phyloP scores from a whole-genome alignment of 1,140 invertebrate species.

The Bombus ignitus region DNA sequence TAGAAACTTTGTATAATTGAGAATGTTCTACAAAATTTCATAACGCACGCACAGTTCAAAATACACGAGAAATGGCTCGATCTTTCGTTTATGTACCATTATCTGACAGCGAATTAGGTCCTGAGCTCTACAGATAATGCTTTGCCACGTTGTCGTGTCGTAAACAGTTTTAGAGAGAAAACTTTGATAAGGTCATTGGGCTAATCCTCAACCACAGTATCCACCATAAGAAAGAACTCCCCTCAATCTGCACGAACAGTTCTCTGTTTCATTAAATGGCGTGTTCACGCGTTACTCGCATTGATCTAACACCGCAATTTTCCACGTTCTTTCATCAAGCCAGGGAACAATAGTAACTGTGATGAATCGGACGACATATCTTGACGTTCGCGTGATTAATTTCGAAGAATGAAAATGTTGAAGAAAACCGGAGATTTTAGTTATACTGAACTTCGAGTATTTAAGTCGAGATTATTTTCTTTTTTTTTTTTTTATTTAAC shows the following conservation, averaged over 20 bases:
- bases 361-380: too few relatives aligned
- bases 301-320: too few relatives aligned
- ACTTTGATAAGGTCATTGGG: not conserved
- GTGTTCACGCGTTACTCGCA: too few relatives aligned
- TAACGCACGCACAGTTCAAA: not conserved
- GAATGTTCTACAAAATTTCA: not conserved
- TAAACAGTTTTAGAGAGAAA: not conserved
- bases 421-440: too few relatives aligned
- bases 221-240: constrained; percentile 1
- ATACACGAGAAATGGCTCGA: not conserved
- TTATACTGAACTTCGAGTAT: too few relatives aligned
- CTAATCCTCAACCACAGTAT: not conserved
- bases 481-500: too few relatives aligned
- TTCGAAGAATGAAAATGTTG: too few relatives aligned
- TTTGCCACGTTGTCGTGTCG: not conserved
- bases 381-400: too few relatives aligned
- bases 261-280: too few relatives aligned
- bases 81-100: not conserved
- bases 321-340: too few relatives aligned
- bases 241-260: not conserved
- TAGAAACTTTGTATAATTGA: not conserved
- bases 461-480: too few relatives aligned
- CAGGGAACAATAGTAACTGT: too few relatives aligned
- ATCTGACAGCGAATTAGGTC: not conserved
- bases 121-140: not conserved